A percentile compares a stretch with the other conserved stretches of the same genome.
phyloP scores from a whole-genome alignment of 2,797 vertebrate species.

The Chelmon rostratus region DNA sequence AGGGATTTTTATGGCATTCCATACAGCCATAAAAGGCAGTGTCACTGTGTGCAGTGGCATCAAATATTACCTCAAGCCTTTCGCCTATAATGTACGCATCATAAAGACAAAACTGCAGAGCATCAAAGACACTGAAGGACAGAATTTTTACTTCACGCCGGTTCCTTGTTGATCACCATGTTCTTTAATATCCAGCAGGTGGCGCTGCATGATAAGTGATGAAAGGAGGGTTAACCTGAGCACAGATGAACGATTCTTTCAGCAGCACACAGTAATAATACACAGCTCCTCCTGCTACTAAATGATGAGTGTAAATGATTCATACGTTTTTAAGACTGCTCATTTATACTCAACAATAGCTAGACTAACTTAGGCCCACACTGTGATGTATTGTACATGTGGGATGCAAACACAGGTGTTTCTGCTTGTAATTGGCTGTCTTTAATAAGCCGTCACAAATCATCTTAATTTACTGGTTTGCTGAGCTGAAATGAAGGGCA shows the following conservation, averaged over 20 bases:
- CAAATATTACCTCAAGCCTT: constrained; percentile 44
- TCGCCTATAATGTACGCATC: constrained; percentile 44
- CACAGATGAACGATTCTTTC: constrained; percentile 1
- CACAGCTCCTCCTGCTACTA: background rate
- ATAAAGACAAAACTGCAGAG: constrained; percentile 48
- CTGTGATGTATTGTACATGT: constrained; percentile 9
- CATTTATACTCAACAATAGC: constrained; percentile 13
- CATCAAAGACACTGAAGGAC: constrained; percentile 54
- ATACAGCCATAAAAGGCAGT: constrained; percentile 39
- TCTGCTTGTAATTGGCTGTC: constrained; percentile 18
- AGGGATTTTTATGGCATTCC: constrained; percentile 25
- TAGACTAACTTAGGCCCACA: background rate
- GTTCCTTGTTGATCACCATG: background rate
- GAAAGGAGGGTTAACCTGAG: background rate
- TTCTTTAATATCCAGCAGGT: constrained; percentile 65
- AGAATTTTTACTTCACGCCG: background rate
- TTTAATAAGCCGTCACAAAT: constrained; percentile 23
- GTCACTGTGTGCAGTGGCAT: constrained; percentile 39
- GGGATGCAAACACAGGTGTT: constrained; percentile 19
- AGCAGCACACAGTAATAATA: background rate
- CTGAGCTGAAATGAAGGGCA: constrained; percentile 9
- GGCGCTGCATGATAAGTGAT: constrained; percentile 68
- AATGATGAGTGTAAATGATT: constrained; percentile 20
- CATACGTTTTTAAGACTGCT: background rate
- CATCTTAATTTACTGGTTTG: constrained; percentile 11